A percentile compares a stretch with the other conserved stretches of the same genome.
These are phyloP conservation scores for Cassiopea andromeda DNA, from an alignment of 30 jellyfish, hydroid and myxozoan genomes.

Conservation along the genomic window DNA sequence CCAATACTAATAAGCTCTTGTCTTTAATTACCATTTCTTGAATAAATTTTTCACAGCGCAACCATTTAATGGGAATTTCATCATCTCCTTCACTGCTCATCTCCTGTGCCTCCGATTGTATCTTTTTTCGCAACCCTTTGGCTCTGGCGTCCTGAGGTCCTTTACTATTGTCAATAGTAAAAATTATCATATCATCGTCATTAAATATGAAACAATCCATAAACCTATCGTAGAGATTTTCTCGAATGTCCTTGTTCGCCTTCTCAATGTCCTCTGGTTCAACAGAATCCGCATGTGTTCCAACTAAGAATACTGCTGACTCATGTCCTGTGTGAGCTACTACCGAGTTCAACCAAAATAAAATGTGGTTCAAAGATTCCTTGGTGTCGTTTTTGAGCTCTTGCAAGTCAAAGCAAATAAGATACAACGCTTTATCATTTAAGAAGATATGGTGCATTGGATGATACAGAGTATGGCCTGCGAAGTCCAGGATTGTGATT, in stretches of 20 bases:
- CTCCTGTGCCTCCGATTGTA: neutral
- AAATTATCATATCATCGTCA: neutral
- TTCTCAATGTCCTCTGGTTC: neutral
- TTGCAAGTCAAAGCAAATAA: constrained; percentile 35
- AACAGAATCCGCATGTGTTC: constrained; percentile 38
- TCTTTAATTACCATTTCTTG: constrained; percentile 8
- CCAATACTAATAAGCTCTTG: neutral
- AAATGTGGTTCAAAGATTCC: neutral
- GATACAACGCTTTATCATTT: constrained; percentile 40
- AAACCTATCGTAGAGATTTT: constrained; percentile 16
- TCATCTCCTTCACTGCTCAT: neutral
- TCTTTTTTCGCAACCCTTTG: neutral
- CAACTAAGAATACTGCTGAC: constrained; percentile 46
- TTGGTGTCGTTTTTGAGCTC: constrained; percentile 8
- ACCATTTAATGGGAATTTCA: constrained; percentile 17
- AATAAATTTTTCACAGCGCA: constrained; percentile 28
- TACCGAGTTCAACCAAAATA: constrained; percentile 48
- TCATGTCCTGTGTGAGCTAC: constrained; percentile 39
- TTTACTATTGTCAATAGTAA: constrained; percentile 44
- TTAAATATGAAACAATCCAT: neutral
- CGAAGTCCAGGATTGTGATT: constrained; percentile 51
- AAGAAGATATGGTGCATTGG: constrained; percentile 44
- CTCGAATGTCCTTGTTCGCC: constrained; percentile 7
- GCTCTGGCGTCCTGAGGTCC: constrained; percentile 33
- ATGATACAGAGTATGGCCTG: constrained; percentile 40